These are phyloP conservation scores for Condylura cristata DNA, from an alignment of 2,113 vertebrate species.

Conservation along the genomic window DNA sequence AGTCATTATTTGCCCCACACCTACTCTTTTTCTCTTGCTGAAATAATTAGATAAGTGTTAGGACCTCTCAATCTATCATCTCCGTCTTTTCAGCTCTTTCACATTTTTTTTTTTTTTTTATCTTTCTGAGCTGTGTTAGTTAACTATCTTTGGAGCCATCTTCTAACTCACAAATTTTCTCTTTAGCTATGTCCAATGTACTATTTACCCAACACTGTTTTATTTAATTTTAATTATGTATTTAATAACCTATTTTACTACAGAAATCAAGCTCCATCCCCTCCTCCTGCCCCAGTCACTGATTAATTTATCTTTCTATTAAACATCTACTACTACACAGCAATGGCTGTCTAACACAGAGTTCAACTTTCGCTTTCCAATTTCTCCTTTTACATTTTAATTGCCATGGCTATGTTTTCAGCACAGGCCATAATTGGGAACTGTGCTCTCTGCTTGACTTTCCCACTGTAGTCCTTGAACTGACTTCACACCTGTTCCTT, in stretches of 20 bases:
- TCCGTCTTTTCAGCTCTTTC: background rate
- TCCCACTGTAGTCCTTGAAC: background rate
- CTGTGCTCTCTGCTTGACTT: background rate
- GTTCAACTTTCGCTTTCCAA: background rate
- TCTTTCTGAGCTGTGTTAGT: background rate
- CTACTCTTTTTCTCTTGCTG: background rate
- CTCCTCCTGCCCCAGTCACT: background rate
- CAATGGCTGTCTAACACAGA: background rate
- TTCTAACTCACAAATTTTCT: background rate
- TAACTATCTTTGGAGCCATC: background rate
- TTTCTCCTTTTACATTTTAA: background rate
- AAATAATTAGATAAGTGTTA: background rate
- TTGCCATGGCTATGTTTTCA: background rate
- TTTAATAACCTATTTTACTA: background rate
- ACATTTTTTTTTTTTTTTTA: background rate
- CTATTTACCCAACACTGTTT: background rate
- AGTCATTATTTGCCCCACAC: background rate
- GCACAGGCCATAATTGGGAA: background rate
- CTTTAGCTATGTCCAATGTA: background rate
- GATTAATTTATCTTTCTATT: background rate
- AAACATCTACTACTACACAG: background rate
- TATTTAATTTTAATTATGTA: background rate
- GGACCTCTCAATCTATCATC: background rate
- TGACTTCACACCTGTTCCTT: background rate
- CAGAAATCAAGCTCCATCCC: background rate